These are phyloP conservation scores for Acronicta leporina DNA, from an alignment of 2,888 invertebrate genomes.

Conservation along the genomic window DNA sequence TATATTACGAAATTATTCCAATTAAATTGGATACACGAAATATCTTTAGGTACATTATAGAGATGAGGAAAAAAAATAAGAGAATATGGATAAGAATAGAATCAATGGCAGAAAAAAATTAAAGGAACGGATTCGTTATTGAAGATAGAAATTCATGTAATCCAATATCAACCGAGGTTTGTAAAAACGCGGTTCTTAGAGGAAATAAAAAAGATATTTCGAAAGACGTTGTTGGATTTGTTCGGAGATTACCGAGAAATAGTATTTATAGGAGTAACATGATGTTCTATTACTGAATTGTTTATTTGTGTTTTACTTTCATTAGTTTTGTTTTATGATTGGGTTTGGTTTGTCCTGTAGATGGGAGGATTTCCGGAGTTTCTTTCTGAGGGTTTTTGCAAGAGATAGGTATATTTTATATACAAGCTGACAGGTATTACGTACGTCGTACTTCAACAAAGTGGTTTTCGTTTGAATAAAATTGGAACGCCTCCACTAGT, in stretches of 20 bases:
- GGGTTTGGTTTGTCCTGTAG: conserved; percentile 12
- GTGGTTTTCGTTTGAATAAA: too few relatives aligned
- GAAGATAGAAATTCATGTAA: conserved; percentile 43
- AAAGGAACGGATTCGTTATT: conserved; percentile 35
- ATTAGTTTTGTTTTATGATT: conserved; percentile 11
- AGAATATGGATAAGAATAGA: conserved; percentile 31
- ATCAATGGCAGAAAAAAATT: conserved; percentile 34
- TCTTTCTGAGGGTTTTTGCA: too few relatives aligned
- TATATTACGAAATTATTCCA: background rate
- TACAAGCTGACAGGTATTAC: too few relatives aligned
- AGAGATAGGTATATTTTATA: too few relatives aligned
- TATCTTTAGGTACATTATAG: conserved; percentile 13
- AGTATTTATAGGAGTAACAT: conserved; percentile 36
- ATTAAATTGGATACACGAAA: conserved; percentile 23
- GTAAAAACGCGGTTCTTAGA: conserved; percentile 38
- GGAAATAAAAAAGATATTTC: conserved; percentile 39
- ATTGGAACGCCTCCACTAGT: too few relatives aligned
- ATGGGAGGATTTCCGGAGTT: background rate
- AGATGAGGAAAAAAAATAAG: conserved; percentile 18
- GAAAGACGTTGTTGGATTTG: conserved; percentile 27
- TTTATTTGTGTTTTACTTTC: conserved; percentile 31
- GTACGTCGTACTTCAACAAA: too few relatives aligned
- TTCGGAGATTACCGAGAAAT: conserved; percentile 33
- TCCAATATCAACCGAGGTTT: conserved; percentile 49
- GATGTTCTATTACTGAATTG: conserved; percentile 29